Evolutionary conservation across 2,888 invertebrate species (phyloP), one percentile per base, ranked within the genome.

Genomic region (Heteropelma amictum): DNA sequence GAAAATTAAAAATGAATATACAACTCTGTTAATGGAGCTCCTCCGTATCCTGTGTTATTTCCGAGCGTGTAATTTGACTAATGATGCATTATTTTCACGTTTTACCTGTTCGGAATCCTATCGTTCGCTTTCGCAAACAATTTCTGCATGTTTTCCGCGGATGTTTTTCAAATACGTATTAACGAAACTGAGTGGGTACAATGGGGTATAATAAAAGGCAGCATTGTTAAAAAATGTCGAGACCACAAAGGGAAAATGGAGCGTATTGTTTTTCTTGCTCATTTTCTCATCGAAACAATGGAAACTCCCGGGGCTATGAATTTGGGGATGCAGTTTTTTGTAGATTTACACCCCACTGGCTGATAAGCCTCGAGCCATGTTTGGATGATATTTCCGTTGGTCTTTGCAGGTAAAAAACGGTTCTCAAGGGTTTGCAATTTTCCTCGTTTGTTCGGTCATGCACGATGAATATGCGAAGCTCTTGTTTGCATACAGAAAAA

Each of bases 241-340:
- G 51, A 26, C 30, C n/a, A 12, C 33, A 21, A 61, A 56, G 40
- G 28, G 40, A 30, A 42, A 65, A 61, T 56, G 65, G 38, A 61
- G 26, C 28, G 40, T 67, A 30, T 70, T n/a, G n/a, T n/a, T 64
- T 65, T 58, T 56, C 42, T 17, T 33, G 45, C 49, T 65, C 60
- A 47, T 65, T 75, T 70, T 19, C 40, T 60, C 49, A 47, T 17
- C 40, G 61, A 47, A 75, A 71, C 56, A 75, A 67, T 71, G 74
- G 56, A 56, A 67, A n/a, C 56, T 42, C 70, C 61, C 3, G 49
- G 26, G 65, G 70, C 64, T 64, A 53, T 33, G 17, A n/a, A n/a
- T n/a, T n/a, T n/a, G n/a, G n/a, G n/a, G n/a, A n/a, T n/a, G n/a
- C n/a, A n/a, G n/a, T n/a, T n/a, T n/a, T n/a, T n/a, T n/a, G n/a